phyloP scores from a whole-genome alignment of 2,113 vertebrate species.

The Grantiella picta region DNA sequence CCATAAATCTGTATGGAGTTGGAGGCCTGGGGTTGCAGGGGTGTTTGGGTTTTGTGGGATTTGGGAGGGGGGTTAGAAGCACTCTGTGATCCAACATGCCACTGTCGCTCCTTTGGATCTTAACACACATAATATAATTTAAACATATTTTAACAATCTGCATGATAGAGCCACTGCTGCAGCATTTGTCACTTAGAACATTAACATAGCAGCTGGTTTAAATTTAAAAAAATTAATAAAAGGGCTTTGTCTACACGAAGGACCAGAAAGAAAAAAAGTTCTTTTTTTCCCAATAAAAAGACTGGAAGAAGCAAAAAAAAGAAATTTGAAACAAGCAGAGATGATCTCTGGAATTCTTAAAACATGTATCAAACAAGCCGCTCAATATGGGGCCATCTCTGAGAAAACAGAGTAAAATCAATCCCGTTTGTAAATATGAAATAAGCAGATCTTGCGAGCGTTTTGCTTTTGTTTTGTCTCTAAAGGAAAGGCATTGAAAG shows the following conservation, averaged over 20 bases:
- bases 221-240: constrained; percentile 19
- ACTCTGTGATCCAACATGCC: not conserved
- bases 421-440: not conserved
- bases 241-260: not conserved
- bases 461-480: not conserved
- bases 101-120: not conserved
- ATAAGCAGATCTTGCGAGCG: not conserved
- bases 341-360: not conserved
- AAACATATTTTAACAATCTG: not conserved
- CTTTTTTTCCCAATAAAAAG: not conserved
- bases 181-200: constrained; percentile 7
- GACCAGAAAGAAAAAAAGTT: not conserved
- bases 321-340: not conserved
- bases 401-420: not conserved
- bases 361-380: not conserved
- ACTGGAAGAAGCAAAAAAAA: not conserved
- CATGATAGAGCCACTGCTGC: not conserved
- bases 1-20: constrained; percentile 34
- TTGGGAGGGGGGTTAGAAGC: not conserved
- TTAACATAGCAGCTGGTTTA: constrained; percentile 39
- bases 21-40: not conserved
- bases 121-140: not conserved
- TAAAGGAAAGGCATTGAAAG: not conserved
- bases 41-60: not conserved
- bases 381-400: not conserved